A percentile compares a stretch with the other conserved stretches of the same genome.
phyloP scores from a whole-genome alignment of 2,888 invertebrate species.

The Biston stratarius region DNA sequence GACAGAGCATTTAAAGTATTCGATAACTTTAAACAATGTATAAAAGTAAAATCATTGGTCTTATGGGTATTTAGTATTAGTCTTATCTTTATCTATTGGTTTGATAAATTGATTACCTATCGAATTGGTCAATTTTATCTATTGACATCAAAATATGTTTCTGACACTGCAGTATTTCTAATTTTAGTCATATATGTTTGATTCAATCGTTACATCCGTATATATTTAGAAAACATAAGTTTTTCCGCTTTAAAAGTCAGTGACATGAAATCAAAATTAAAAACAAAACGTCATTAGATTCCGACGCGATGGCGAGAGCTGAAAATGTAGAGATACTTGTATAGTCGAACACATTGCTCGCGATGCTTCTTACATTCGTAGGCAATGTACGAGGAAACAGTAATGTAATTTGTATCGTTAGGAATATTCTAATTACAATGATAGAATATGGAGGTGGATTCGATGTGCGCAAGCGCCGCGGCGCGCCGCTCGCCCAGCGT shows the following conservation, averaged over 20 bases:
- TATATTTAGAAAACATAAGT: constrained; percentile 47
- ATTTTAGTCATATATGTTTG: constrained; percentile 30
- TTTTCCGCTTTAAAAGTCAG: constrained; percentile 68
- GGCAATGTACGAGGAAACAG: constrained; percentile 31
- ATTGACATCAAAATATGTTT: no score
- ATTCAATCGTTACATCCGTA: constrained; percentile 34
- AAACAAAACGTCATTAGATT: constrained; percentile 70
- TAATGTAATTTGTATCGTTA: constrained; percentile 46
- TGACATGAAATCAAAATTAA: constrained; percentile 75
- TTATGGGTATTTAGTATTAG: no score
- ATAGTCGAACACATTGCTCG: constrained; percentile 47
- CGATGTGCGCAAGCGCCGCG: constrained; percentile 61
- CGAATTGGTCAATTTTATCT: no score
- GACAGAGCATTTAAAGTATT: no score
- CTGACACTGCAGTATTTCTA: constrained; percentile 6
- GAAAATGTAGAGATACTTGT: constrained; percentile 10
- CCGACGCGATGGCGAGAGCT: constrained; percentile 41
- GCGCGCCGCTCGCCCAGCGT: constrained; percentile 66
- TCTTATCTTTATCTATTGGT: no score
- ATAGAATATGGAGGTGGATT: constrained; percentile 47
- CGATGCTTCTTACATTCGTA: neutral
- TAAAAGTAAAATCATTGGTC: no score
- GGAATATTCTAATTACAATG: constrained; percentile 21
- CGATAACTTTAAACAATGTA: no score
- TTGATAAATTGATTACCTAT: no score